Evolutionary conservation across 2,888 invertebrate genomes (phyloP).

Genomic region (Timema podura): DNA sequence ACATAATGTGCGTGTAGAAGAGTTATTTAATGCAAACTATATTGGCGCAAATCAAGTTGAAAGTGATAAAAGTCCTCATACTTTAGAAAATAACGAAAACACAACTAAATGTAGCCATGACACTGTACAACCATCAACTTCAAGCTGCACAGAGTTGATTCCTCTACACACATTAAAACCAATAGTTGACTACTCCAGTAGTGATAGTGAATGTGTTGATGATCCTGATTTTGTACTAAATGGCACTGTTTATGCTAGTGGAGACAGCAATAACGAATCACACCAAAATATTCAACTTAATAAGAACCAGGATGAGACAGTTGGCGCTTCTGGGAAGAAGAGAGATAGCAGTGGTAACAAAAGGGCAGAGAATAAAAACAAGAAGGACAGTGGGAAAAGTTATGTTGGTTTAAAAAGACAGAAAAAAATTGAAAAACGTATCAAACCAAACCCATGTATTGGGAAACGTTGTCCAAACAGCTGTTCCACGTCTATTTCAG

Average conservation of each 20-base stretch:
- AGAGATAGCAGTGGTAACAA: neutral
- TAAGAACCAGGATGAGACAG: neutral
- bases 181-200: neutral
- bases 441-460: neutral
- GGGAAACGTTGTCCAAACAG: neutral
- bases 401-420: neutral
- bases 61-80: neutral
- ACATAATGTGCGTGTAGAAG: neutral
- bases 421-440: neutral
- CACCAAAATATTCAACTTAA: neutral
- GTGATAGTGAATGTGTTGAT: neutral
- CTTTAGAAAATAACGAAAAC: neutral
- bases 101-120: no score
- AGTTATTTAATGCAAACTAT: neutral
- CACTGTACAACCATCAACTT: neutral
- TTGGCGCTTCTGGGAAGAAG: neutral
- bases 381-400: neutral
- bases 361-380: neutral
- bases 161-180: neutral
- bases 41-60: neutral
- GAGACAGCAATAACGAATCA: neutral
- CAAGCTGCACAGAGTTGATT: neutral
- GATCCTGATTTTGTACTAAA: neutral
- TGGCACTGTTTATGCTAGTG: neutral
- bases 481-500: neutral